Evolutionary conservation across 1,140 invertebrate species (phyloP).

Genomic region (Conus ventricosus): DNA sequence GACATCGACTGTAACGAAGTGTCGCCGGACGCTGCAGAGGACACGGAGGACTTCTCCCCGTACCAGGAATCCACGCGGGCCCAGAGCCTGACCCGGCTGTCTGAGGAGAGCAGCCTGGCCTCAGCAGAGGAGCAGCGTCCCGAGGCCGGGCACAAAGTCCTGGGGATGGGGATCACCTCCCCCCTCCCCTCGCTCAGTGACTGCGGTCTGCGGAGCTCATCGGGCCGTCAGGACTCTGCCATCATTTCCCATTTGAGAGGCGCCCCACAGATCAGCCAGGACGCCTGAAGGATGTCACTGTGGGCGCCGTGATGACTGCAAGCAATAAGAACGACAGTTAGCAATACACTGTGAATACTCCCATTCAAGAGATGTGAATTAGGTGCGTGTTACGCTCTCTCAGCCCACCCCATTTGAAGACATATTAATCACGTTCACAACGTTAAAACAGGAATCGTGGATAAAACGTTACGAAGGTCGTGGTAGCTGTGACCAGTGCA

Average conservation of each 20-base stretch:
- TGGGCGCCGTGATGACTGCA: neutral
- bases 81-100: neutral
- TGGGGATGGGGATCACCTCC: neutral
- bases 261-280: conserved; percentile 18
- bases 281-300: neutral
- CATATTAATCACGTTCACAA: too few species aligned
- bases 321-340: neutral
- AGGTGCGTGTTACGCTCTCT: too few species aligned
- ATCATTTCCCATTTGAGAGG: neutral
- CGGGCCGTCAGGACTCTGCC: neutral
- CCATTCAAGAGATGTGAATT: too few species aligned
- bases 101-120: neutral
- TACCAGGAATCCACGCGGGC: neutral
- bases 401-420: too few species aligned
- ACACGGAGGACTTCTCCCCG: neutral
- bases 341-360: too few species aligned
- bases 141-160: neutral
- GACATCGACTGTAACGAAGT: neutral
- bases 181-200: neutral
- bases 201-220: neutral
- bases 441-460: too few species aligned
- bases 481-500: too few species aligned
- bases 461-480: too few species aligned
- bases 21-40: neutral
- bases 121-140: neutral